A percentile compares a stretch with the other conserved stretches of the same genome.
Evolutionary conservation across 2,888 invertebrate genomes (phyloP).

Genomic region (Rugalucina vietnamica): DNA sequence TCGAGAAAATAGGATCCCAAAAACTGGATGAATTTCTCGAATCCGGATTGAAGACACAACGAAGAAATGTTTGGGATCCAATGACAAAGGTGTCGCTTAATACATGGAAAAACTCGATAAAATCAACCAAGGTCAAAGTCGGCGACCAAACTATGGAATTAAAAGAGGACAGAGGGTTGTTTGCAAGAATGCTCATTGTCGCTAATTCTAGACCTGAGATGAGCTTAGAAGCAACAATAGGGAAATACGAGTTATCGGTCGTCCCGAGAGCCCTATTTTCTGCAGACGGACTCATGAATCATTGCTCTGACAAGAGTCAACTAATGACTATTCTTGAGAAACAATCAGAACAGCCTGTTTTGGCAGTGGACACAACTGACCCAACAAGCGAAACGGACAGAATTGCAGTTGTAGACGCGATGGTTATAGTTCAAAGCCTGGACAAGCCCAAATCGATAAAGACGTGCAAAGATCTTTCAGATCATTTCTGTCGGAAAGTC

Average conservation of each 20-base stretch:
- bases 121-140: background rate
- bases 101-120: background rate
- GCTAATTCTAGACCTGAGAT: slow-evolving; percentile 27
- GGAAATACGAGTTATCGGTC: slow-evolving; percentile 16
- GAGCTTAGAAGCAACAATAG: slow-evolving; percentile 5
- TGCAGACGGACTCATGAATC: background rate
- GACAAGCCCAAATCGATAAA: background rate
- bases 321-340: slow-evolving; percentile 24
- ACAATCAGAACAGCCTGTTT: background rate
- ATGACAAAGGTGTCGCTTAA: slow-evolving; percentile 7
- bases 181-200: slow-evolving; percentile 15
- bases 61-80: background rate
- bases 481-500: background rate
- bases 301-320: slow-evolving; percentile 5
- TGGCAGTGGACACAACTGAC: background rate
- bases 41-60: background rate
- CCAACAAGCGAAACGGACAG: background rate
- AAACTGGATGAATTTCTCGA: slow-evolving; percentile 4
- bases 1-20: background rate
- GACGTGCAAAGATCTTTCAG: background rate
- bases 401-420: too few species aligned
- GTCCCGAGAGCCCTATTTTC: slow-evolving; percentile 19
- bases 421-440: background rate
- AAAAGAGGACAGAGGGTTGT: slow-evolving; percentile 8
- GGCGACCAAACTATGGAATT: background rate